A percentile compares a stretch with the other conserved stretches of the same genome.
Evolutionary conservation across 2,113 vertebrate species (phyloP).

Genomic region (Ictalurus furcatus): DNA sequence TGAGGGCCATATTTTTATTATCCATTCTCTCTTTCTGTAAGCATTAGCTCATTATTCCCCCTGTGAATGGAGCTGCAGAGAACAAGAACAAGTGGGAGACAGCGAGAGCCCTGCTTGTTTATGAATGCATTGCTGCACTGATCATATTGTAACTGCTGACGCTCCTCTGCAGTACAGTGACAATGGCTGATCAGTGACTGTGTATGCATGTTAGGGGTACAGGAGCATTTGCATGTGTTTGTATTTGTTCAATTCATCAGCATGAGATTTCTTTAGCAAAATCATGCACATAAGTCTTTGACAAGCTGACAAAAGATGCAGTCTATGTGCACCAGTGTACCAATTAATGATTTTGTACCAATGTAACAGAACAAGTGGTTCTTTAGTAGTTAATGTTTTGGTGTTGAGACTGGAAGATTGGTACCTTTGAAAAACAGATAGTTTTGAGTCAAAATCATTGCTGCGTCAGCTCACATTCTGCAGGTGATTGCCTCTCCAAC

Average conservation of each 20-base stretch:
- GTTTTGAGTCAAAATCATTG: conserved; percentile 4
- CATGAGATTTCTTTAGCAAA: conserved; percentile 13
- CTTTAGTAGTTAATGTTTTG: not conserved
- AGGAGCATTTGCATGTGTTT: conserved; percentile 2
- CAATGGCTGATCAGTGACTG: conserved; percentile 26
- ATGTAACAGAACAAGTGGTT: not conserved
- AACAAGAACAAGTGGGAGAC: not conserved
- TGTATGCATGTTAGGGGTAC: not conserved
- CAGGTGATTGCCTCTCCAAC: conserved; percentile 41
- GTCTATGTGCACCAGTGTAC: not conserved
- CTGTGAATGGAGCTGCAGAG: conserved; percentile 24
- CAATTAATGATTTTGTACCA: not conserved
- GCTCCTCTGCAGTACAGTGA: conserved; percentile 41
- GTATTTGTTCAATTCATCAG: not conserved
- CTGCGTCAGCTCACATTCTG: conserved; percentile 40
- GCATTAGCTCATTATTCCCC: not conserved
- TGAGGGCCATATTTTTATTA: conserved; percentile 2
- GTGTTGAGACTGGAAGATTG: not conserved
- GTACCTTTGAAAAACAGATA: not conserved
- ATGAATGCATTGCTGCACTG: conserved; percentile 36
- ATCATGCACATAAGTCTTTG: not conserved
- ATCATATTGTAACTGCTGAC: conserved; percentile 29
- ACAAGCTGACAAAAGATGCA: not conserved
- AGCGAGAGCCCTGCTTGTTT: conserved; percentile 18
- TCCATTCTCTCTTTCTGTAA: not conserved